Evolutionary conservation across 1,140 invertebrate species (phyloP).

Genomic region (Littorina saxatilis): DNA sequence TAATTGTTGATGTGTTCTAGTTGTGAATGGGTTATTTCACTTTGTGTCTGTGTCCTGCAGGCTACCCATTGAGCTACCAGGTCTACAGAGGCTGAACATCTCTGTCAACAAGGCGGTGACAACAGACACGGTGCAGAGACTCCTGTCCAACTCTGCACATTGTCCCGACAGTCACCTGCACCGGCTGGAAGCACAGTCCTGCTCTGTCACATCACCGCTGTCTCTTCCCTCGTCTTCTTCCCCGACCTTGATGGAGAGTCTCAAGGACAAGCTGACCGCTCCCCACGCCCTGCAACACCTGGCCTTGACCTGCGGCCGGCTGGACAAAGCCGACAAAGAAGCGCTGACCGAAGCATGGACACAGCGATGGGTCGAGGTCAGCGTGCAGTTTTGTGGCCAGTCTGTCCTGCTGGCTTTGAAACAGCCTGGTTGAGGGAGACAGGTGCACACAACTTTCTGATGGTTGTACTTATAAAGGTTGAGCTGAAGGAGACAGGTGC

Average conservation of each 20-base stretch:
- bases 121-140: slow-evolving; percentile 36
- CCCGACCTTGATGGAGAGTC: slow-evolving; percentile 48
- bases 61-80: slow-evolving; percentile 35
- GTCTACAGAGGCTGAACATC: slow-evolving; percentile 39
- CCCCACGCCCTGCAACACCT: slow-evolving; percentile 42
- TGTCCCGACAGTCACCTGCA: slow-evolving; percentile 44
- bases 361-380: background rate
- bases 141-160: slow-evolving; percentile 37
- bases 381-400: background rate
- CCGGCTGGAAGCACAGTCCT: slow-evolving; percentile 37
- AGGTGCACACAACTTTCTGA: too few species aligned
- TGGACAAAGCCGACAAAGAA: slow-evolving; percentile 52
- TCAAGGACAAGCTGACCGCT: slow-evolving; percentile 48
- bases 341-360: background rate
- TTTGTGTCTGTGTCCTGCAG: too few species aligned
- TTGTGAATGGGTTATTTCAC: too few species aligned
- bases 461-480: too few species aligned
- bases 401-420: background rate
- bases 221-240: background rate
- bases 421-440: background rate
- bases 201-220: slow-evolving; percentile 52
- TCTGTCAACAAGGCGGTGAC: slow-evolving; percentile 52
- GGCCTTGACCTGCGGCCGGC: slow-evolving; percentile 43
- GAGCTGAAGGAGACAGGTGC: too few species aligned
- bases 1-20: too few species aligned